Evolutionary conservation across 2,888 invertebrate genomes (phyloP).

Genomic region (Nematopogon swammerdamellus): DNA sequence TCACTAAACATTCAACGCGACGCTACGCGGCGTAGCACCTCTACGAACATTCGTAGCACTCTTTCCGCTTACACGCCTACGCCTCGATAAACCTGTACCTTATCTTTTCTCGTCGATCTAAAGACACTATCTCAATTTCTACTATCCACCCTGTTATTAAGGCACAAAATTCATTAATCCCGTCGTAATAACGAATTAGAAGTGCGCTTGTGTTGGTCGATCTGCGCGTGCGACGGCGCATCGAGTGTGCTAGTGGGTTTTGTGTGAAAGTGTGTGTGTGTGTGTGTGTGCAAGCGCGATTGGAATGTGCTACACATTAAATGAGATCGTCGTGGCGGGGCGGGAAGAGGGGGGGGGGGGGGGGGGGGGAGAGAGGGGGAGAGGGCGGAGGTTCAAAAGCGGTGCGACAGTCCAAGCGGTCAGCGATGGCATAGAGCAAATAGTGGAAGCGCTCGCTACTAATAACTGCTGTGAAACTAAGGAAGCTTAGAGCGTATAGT

Average conservation of each 20-base stretch:
- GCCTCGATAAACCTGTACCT: too few species aligned
- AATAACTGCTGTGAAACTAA: too few species aligned
- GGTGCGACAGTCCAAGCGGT: too few species aligned
- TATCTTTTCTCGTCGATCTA: too few species aligned
- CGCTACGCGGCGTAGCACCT: background rate
- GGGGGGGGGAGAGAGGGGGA: slow-evolving; percentile 16
- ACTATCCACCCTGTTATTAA: background rate
- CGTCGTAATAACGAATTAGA: background rate
- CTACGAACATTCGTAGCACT: background rate
- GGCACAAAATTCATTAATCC: background rate
- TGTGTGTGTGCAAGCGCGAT: slow-evolving; percentile 22
- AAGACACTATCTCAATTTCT: background rate
- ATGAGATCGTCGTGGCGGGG: slow-evolving; percentile 47
- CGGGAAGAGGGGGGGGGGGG: slow-evolving; percentile 37
- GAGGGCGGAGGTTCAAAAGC: too few species aligned
- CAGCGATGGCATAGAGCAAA: background rate
- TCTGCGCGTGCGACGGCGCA: too few species aligned
- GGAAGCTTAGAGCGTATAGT: too few species aligned
- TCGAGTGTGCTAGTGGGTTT: too few species aligned
- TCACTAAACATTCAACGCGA: too few species aligned
- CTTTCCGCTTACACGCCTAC: background rate
- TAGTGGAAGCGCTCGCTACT: too few species aligned
- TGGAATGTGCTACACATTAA: slow-evolving; percentile 58
- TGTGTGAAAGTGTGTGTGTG: background rate
- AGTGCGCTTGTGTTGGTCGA: background rate